Base-by-base conservation (phyloP, 2,888 invertebrate species). In the Hyles lineata region DNA sequence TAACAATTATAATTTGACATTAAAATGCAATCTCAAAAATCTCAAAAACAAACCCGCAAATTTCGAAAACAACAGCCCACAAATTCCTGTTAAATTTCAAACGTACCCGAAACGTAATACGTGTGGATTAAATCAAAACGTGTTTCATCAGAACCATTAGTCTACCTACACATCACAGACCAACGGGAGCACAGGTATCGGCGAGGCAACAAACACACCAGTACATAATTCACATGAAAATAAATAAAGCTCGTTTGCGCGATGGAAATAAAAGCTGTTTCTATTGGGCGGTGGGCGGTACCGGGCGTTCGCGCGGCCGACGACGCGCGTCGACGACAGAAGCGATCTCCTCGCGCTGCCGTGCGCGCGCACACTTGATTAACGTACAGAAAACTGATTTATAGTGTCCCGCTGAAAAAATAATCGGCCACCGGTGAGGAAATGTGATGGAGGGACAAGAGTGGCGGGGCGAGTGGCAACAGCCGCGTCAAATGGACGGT, bases 311-410 rank as follows among this genome's bases (percentile, higher is more conserved):
- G 79, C 76, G 77, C 73, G 74, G 80, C 73, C 81, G 86, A 76
- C 85, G 86, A 78, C 97, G 97, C 93, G 96, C 97, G 80, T 97
- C 97, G 78, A 98, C 98, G 83, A 98, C 98, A 78, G 97, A 97
- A 77, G 97, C 97, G 91, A 80, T 94, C 90, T 81, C 82, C 91
- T 94, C 92, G 92, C 94, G 93, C 93, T 89, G 77, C 85, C 81
- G 87, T 82, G 86, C 86, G 91, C 91, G 89, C 91, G 91, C 90
- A 79, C 80, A 76, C 83, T 84, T 89, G 92, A 92, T 92, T 91
- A 92, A 91, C 90, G 87, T 83, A 85, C 86, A 89, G 89, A 88
- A 91, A 91, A 93, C 92, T 93, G 93, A 94, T 94, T 94, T 94
- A 94, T 94, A 83, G 91, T 86, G 92, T 90, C 92, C 87, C 91